Evolutionary conservation across 2,888 invertebrate genomes (phyloP).

Genomic region (Tolmerus cingulatus): DNA sequence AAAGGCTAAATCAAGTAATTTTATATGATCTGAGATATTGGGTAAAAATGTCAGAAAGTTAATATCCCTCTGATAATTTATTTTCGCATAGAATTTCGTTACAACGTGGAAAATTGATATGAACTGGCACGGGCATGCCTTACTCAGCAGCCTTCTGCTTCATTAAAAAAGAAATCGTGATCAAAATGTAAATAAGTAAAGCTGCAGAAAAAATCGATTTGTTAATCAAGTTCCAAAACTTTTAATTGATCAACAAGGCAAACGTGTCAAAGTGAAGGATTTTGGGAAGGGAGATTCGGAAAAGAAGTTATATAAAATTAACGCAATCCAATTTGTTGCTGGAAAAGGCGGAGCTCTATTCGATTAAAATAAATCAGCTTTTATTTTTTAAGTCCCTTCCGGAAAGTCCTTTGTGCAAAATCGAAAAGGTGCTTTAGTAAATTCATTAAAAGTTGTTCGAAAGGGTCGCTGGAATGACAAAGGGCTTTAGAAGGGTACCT

Average conservation of each 20-base stretch:
- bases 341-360: background rate
- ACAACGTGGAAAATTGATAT: background rate
- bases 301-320: background rate
- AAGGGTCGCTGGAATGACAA: background rate
- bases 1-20: background rate
- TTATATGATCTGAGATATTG: background rate
- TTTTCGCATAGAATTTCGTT: slow-evolving; percentile 24
- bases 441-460: background rate
- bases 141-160: background rate
- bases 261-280: background rate
- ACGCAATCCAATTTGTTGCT: background rate
- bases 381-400: background rate
- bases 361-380: background rate
- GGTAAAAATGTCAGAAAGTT: background rate
- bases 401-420: background rate
- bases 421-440: background rate
- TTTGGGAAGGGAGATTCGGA: background rate
- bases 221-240: background rate
- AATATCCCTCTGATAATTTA: background rate
- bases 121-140: background rate
- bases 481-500: background rate
- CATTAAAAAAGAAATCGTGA: background rate
- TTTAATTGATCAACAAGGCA: background rate
- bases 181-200: slow-evolving; percentile 4
- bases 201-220: background rate